Evolutionary conservation across 2,797 vertebrate genomes (phyloP).

Genomic region (Anguilla obscura): DNA sequence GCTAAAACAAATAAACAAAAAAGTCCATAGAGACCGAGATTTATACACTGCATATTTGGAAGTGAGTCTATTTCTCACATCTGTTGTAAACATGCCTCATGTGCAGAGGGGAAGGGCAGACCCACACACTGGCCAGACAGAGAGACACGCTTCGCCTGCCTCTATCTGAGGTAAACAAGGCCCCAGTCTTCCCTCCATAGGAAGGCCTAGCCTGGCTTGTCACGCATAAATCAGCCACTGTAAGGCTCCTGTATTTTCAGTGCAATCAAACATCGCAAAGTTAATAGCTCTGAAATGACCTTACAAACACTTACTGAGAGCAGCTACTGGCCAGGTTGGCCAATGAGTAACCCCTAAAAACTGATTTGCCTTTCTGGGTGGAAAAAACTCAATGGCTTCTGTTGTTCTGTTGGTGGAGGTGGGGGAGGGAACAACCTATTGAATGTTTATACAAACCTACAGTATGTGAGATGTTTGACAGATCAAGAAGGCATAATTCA

Average conservation of each 20-base stretch:
- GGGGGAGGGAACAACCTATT: neutral
- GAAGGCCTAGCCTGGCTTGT: slow-evolving; percentile 64
- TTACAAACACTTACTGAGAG: slow-evolving; percentile 69
- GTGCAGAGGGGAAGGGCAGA: neutral
- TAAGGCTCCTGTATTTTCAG: slow-evolving; percentile 82
- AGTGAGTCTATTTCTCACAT: neutral
- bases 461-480: neutral
- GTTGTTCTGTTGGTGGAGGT: neutral
- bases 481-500: neutral
- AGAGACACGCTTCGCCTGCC: neutral
- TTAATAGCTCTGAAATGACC: slow-evolving; percentile 62
- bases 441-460: neutral
- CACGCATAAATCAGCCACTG: slow-evolving; percentile 81
- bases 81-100: neutral
- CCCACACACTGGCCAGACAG: neutral
- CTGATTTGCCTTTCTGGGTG: neutral
- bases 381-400: neutral
- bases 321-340: slow-evolving; percentile 60
- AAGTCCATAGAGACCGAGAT: no score
- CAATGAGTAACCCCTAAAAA: slow-evolving; percentile 75
- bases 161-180: neutral
- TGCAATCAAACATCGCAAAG: slow-evolving; percentile 85
- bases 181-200: slow-evolving; percentile 58
- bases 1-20: no score
- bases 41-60: neutral